Percentiles rank a stretch among this genome's conserved stretches.
phyloP scores from a whole-genome alignment of 1,140 invertebrate species.

The Hylyphantes graminicola region DNA sequence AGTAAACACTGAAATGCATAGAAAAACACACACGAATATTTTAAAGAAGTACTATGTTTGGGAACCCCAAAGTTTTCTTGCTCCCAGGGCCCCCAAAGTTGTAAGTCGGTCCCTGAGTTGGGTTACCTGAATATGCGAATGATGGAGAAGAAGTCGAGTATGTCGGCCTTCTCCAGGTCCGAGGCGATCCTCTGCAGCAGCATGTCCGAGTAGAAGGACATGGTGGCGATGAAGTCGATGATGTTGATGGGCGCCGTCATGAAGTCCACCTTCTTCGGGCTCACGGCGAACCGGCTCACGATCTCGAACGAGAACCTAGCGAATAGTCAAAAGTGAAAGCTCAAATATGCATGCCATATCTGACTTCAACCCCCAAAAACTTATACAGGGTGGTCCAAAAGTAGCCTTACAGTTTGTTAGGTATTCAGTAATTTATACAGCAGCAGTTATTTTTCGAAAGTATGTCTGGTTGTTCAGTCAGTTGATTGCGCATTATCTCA shows the following conservation, averaged over 20 bases:
- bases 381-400: no score
- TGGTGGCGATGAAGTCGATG: constrained; percentile 98
- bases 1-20: no score
- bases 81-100: no score
- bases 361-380: no score
- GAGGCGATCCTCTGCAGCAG: constrained; percentile 88
- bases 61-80: no score
- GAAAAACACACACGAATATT: no score
- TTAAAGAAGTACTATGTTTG: no score
- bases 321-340: background rate
- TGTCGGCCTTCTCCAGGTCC: constrained; percentile 94
- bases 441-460: no score
- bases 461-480: no score
- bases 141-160: constrained; percentile 99
- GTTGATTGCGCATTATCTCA: no score
- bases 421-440: no score
- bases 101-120: background rate
- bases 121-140: constrained; percentile 86
- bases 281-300: constrained; percentile 91
- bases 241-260: constrained; percentile 94
- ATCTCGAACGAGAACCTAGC: constrained; percentile 94
- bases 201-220: constrained; percentile 97
- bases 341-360: background rate
- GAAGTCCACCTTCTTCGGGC: constrained; percentile 92
- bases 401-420: no score